These are phyloP conservation scores for Choloepus hoffmanni DNA, from an alignment of 2,113 vertebrate species.

Conservation along the genomic window DNA sequence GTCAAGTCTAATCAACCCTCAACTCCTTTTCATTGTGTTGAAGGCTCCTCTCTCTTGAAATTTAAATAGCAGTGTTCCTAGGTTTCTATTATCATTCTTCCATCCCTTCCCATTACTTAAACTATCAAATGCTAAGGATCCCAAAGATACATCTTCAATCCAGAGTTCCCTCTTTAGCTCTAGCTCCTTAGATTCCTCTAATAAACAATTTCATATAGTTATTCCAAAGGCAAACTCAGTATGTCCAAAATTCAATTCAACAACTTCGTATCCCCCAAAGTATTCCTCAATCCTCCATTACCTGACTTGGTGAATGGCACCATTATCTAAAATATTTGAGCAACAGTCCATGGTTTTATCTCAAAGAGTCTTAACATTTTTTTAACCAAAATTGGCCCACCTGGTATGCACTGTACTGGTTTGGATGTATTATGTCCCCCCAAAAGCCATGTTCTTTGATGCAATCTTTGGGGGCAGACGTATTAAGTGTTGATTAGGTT, in stretches of 20 bases:
- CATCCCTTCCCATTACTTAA: not conserved
- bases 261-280: not conserved
- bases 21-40: not conserved
- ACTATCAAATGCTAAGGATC: not conserved
- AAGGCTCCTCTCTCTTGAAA: not conserved
- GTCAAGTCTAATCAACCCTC: not conserved
- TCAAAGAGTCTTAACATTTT: conserved; percentile 7
- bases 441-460: too few relatives aligned
- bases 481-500: too few relatives aligned
- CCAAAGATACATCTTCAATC: not conserved
- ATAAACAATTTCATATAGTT: not conserved
- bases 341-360: not conserved
- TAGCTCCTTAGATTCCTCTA: not conserved
- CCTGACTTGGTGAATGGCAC: not conserved
- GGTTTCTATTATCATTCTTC: not conserved
- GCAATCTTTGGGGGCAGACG: too few relatives aligned
- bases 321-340: not conserved
- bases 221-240: conserved; percentile 1
- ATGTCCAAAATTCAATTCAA: not conserved
- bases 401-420: too few relatives aligned
- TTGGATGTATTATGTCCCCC: too few relatives aligned
- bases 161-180: not conserved
- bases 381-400: not conserved
- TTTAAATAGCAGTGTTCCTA: not conserved
- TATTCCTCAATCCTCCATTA: not conserved